Evolutionary conservation across 2,113 vertebrate genomes (phyloP), one percentile per base, ranked within the genome.

Genomic region (Leptobrachium ailaonicum): DNA sequence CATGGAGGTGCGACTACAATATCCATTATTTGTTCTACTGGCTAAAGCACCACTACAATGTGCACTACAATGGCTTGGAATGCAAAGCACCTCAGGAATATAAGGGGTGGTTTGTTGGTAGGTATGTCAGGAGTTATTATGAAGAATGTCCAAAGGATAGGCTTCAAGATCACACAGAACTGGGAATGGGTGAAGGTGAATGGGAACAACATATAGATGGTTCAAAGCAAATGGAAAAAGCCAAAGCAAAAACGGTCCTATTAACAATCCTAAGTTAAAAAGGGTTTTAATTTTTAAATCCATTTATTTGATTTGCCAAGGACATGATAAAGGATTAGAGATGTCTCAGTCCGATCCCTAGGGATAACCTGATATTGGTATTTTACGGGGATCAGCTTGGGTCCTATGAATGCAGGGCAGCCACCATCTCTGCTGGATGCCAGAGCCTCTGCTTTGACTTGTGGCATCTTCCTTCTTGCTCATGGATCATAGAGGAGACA

Each of bases 11-110:
- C 71, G 97, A 99, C 87, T 99, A 98, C 89, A 95, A 95, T 88
- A 98, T 99, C 84, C 98, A 99, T 88, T 99, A 99, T 87, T 91
- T 99, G 88, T 94, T 95, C 89, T 98, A 99, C 88, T 99, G 98
- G 98, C 86, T 99, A 78, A 96, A 95, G 84, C 96, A 96, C 75
- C 98, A 99, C 84, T 95, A 96, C 3, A 93, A 91, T 0, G 96
- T 99, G 58, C 89, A 89, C 62, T 91, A 95, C 86, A 94, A 84
- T 0, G 97, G 96, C 58, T 91, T 99, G 75, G 90, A 93, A 83
- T 99, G 98, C 88, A 92, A 92, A 74, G 90, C 50, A 14, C 98
- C 98, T 0, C 87, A 85, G 45, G 96, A 99, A 85, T 98, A 96
- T 89, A 94, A 89, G 84, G 95, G 95, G 58, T 99, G 98, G 97